Percentiles rank a stretch among this genome's conserved stretches.
phyloP scores from a whole-genome alignment of 2,888 invertebrate genomes.

The Scelioninae gen. 1 region DNA sequence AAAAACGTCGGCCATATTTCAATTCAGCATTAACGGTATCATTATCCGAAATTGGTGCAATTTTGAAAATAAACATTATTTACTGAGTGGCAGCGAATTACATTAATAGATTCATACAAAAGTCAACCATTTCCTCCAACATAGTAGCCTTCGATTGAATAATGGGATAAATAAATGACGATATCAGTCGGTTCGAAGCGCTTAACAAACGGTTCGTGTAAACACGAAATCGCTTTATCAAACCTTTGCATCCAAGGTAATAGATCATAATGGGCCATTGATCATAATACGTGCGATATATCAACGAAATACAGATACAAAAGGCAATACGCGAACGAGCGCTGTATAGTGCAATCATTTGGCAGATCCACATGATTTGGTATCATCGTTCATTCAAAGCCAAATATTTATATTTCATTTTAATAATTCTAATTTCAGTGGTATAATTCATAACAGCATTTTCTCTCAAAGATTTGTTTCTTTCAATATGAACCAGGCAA shows the following conservation, averaged over 20 bases:
- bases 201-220: slow-evolving; percentile 69
- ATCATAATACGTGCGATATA: slow-evolving; percentile 57
- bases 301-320: slow-evolving; percentile 52
- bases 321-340: slow-evolving; percentile 38
- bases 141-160: slow-evolving; percentile 71
- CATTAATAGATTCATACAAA: slow-evolving; percentile 48
- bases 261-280: slow-evolving; percentile 62
- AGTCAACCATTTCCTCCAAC: slow-evolving; percentile 52
- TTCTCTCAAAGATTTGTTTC: too few relatives aligned
- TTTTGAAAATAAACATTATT: slow-evolving; percentile 24
- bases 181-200: slow-evolving; percentile 71
- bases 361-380: slow-evolving; percentile 29
- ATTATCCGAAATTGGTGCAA: slow-evolving; percentile 38
- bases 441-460: too few relatives aligned
- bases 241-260: slow-evolving; percentile 62
- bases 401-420: slow-evolving; percentile 21
- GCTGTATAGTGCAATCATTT: slow-evolving; percentile 37
- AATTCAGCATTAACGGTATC: neutral
- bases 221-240: slow-evolving; percentile 71
- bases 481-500: too few relatives aligned
- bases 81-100: slow-evolving; percentile 16
- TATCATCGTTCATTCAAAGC: slow-evolving; percentile 4
- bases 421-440: too few relatives aligned
- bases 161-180: slow-evolving; percentile 73
- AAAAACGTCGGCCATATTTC: slow-evolving; percentile 16